Evolutionary conservation across 2,113 vertebrate genomes (phyloP).

Genomic region (Entosphenus tridentatus): DNA sequence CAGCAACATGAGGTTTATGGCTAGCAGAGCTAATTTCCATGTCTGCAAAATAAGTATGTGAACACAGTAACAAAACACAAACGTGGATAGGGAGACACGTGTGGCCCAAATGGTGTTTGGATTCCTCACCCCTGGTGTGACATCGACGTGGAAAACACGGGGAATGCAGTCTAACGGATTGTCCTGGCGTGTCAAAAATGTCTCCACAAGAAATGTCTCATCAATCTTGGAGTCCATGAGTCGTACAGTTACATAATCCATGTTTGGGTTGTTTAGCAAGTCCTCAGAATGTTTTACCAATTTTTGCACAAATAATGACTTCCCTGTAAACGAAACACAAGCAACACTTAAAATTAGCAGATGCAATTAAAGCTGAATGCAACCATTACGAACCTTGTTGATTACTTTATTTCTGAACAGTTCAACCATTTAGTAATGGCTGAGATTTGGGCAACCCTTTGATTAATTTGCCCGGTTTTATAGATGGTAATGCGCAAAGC

Average conservation of each 20-base stretch:
- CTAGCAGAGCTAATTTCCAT: neutral
- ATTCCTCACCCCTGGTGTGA: conserved; percentile 10
- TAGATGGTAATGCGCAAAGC: no score
- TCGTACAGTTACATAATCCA: conserved; percentile 33
- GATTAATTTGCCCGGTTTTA: no score
- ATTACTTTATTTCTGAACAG: no score
- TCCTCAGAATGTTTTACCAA: conserved; percentile 27
- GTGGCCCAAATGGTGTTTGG: neutral
- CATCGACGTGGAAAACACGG: conserved; percentile 9
- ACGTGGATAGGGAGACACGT: neutral
- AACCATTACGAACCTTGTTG: no score
- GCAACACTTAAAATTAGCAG: conserved; percentile 6
- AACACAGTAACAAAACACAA: neutral
- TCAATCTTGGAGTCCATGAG: neutral
- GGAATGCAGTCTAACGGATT: neutral
- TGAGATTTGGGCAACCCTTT: no score
- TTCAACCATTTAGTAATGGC: no score
- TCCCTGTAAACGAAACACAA: conserved; percentile 29
- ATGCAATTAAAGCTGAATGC: conserved; percentile 13
- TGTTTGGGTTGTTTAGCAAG: conserved; percentile 9
- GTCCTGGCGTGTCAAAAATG: conserved; percentile 3
- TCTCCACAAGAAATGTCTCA: conserved; percentile 9
- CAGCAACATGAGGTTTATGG: neutral
- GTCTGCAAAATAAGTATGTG: neutral
- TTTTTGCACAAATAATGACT: conserved; percentile 63